Base-by-base conservation (phyloP, 2,888 invertebrate genomes). In the Axea sp. region DNA sequence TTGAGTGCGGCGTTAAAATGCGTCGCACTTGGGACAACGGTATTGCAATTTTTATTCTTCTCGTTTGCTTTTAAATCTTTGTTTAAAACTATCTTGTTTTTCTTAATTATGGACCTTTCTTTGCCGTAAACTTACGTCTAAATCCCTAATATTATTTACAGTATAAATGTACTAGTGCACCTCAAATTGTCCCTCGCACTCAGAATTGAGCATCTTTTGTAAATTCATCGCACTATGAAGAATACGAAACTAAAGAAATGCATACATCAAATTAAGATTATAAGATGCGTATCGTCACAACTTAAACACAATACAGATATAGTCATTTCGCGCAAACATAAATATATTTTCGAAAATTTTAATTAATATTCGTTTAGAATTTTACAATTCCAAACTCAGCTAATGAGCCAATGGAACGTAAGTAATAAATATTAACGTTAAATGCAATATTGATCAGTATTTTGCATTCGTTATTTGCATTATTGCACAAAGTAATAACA, bases 361-460 rank as follows among this genome's bases (percentile, higher is more conserved):
- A 37, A 31, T 31, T 39, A 49, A 49, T 26, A 57, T 60, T 53
- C 39, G 26, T 53, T 65, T 12, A 35, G 12, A 60, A 53, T 28
- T 43, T 55, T 60, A 64, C 53, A 51, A 68, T 64, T 51, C 41
- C 33, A 75, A 80, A 80, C 77, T 76, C 79, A 76, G 59, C 65
- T 75, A 68, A 73, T 57, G 78, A 80, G 80, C 80, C 80, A 81
- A 82, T 82, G 81, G 79, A 82, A 80, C 73, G 76, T 75, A 68
- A 64, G 30, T 6, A 55, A 60, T 31, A 49, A 55, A 33, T 33
- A 28, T 39, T 31, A 37, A 51, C 24, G 5, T 60, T 17, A 47
- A 67, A 55, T 51, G 49, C 55, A 33, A 17, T 19, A 37, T 62
- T 43, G 24, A 14, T 39, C 19, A 31, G 19, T 35, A 33, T 11